phyloP scores from a whole-genome alignment of 2,113 vertebrate genomes.

The Otis tarda region DNA sequence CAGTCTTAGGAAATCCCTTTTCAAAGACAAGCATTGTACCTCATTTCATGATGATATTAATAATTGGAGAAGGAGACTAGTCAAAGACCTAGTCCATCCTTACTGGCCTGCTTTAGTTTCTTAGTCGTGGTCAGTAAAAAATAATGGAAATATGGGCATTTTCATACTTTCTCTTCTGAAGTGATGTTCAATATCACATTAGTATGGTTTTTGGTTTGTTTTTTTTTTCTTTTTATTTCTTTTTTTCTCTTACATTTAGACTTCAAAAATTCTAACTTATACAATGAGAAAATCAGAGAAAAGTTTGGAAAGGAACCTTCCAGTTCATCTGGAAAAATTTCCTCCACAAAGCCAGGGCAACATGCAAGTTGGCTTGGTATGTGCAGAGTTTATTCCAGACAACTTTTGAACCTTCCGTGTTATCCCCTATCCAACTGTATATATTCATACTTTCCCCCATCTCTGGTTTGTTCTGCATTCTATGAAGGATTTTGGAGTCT shows the following conservation, averaged over 20 bases:
- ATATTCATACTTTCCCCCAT: not conserved
- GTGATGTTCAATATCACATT: not conserved
- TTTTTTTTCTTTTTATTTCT: too few species aligned
- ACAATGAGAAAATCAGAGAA: not conserved
- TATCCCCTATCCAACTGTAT: not conserved
- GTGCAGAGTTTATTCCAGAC: not conserved
- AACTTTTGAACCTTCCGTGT: not conserved
- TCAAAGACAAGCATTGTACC: not conserved
- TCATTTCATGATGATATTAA: not conserved
- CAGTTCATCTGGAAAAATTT: not conserved
- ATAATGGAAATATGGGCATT: accelerated
- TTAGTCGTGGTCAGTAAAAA: not conserved
- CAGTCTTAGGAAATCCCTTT: not conserved
- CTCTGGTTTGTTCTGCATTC: not conserved
- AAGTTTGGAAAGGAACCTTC: not conserved
- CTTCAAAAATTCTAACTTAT: not conserved
- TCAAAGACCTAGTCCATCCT: not conserved
- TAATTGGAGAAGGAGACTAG: not conserved
- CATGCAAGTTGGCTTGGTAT: not conserved
- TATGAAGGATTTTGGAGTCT: not conserved
- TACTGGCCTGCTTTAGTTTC: not conserved
- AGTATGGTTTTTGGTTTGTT: accelerated
- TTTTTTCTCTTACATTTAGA: not conserved
- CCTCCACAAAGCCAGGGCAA: accelerated
- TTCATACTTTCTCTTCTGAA: not conserved